Evolutionary conservation across 2,888 invertebrate species (phyloP).

Genomic region (Petrophora chlorosata): DNA sequence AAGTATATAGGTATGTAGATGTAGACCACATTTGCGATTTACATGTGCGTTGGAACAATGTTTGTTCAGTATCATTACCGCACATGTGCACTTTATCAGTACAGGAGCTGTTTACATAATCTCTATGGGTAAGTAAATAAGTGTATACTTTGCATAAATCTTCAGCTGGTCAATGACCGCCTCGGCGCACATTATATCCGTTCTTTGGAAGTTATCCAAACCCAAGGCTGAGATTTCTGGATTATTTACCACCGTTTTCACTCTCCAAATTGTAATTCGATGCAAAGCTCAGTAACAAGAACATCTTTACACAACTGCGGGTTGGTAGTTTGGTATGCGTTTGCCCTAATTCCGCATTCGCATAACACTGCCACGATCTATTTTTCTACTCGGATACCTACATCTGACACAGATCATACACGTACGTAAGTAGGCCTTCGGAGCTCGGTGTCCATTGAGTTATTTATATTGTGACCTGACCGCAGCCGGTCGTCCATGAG

Average conservation of each 20-base stretch:
- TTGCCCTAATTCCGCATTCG: conserved; percentile 30
- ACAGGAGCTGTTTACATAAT: conserved; percentile 11
- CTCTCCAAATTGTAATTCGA: conserved; percentile 14
- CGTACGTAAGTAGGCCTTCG: conserved; percentile 2
- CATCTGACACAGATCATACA: conserved; percentile 9
- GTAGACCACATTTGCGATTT: not conserved
- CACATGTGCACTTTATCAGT: conserved; percentile 18
- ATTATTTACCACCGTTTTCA: conserved; percentile 19
- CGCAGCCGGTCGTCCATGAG: conserved; percentile 27
- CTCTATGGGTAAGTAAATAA: not conserved
- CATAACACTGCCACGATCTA: conserved; percentile 3
- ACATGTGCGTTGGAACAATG: conserved; percentile 5
- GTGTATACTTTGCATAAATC: conserved; percentile 45
- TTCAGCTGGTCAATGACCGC: conserved; percentile 55
- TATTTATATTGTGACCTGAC: conserved; percentile 15
- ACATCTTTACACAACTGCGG: conserved; percentile 7
- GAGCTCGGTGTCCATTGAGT: not conserved
- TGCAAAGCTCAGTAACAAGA: conserved; percentile 9
- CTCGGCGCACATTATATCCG: conserved; percentile 34
- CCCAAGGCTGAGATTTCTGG: conserved; percentile 23
- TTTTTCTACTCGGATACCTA: not conserved
- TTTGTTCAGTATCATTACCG: conserved; percentile 3
- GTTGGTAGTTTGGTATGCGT: conserved; percentile 26
- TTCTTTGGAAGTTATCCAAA: conserved; percentile 48
- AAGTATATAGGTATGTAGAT: too few relatives aligned